Conservation (phyloP, 2,113 vertebrate species). For the Sterrhoptilus dennistouni region DNA sequence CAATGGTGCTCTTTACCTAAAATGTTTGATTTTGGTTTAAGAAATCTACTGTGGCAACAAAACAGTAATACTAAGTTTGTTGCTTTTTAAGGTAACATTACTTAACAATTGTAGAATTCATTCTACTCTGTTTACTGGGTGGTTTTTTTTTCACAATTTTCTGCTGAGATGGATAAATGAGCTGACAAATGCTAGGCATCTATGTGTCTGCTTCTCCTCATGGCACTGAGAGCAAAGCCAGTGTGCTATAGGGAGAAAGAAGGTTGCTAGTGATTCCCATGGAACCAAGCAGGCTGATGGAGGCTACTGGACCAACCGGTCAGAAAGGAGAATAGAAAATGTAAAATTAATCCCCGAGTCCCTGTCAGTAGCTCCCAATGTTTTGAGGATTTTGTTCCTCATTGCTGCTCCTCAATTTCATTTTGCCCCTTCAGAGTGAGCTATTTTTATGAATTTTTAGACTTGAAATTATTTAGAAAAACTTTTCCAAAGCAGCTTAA, state of each 20-base stretch:
- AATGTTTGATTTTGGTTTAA: background rate
- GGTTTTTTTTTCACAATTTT: background rate
- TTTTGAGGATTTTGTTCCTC: background rate
- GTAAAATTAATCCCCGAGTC: background rate
- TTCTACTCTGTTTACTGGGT: background rate
- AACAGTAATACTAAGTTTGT: background rate
- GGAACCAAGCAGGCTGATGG: rapidly evolving
- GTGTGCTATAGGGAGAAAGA: background rate
- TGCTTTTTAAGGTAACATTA: background rate
- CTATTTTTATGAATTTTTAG: background rate
- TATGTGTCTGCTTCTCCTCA: background rate
- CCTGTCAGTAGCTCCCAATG: background rate
- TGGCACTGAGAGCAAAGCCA: background rate
- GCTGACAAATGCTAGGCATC: background rate
- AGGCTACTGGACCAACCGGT: background rate
- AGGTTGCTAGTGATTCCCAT: background rate
- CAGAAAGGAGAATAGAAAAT: background rate
- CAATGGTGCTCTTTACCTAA: background rate
- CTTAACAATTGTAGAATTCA: background rate
- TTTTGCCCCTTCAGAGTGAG: background rate
- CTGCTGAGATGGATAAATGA: background rate
- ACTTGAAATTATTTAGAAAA: background rate
- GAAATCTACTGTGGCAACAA: background rate
- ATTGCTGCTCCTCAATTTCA: background rate
- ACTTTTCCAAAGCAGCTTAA: background rate